Base-by-base conservation (phyloP, 2,797 vertebrate genomes). In the Capromys pilorides region DNA sequence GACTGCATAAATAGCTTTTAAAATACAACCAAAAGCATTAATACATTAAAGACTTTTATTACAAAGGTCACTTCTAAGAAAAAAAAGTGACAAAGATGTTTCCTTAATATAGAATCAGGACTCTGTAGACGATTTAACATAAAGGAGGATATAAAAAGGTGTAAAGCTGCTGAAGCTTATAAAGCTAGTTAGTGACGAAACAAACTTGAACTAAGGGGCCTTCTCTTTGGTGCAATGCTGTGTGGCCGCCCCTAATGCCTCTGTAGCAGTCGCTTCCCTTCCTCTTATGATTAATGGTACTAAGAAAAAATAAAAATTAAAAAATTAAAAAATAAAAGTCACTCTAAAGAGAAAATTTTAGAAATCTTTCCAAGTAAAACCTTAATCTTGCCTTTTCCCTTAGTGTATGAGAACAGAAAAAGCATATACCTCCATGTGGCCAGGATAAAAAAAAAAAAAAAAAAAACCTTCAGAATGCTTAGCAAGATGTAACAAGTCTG, bases 21-120 rank as follows among this genome's bases (percentile, higher is more conserved):
- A 94, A 95, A 87, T 61, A 78, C 19, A 86, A 88, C 54, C 62
- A 94, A 69, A 95, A 95, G 45, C 51, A 86, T 26, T 36, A 90
- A 2, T 41, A 80, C 19, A 61, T 67, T 36, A 67, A 84, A 93
- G 36, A 62, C 6, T 80, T 90, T 75, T 91, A 85, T 94, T 88
- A 57, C 21, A 88, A n/a, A 31, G 71, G 2, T 73, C 71, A 94
- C 77, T 86, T 57, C 77, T 77, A 96, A 88, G 12, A 41, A 77
- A 94, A 91, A 91, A 45, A 4, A 80, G n/a, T 57, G 16, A 2
- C 22, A 89, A 90, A 90, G 95, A 92, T 41, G 51, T 81, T 87
- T 86, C 77, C 41, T 85, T 93, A 86, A 86, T 79, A 93, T 95
- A 95, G 67, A 88, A 94, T 59, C 54, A 80, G 88, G 75, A 67